phyloP scores from a whole-genome alignment of 2,888 invertebrate genomes.

The Amblyjoppa proteus region DNA sequence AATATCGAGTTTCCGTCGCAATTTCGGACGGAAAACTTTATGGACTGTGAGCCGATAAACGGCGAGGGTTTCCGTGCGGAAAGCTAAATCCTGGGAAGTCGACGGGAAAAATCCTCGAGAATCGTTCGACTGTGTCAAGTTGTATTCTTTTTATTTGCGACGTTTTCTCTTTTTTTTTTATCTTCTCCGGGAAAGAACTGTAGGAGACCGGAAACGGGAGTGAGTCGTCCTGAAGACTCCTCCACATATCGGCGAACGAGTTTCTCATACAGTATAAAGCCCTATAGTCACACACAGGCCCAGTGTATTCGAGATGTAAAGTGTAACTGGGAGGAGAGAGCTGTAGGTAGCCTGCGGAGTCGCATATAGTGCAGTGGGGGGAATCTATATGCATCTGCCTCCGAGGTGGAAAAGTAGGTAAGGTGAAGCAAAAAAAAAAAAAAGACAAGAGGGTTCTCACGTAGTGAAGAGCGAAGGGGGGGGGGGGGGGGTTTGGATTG shows the following conservation, averaged over 20 bases:
- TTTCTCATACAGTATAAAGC: slow-evolving; percentile 20
- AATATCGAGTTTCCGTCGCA: slow-evolving; percentile 44
- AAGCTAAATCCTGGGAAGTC: slow-evolving; percentile 51
- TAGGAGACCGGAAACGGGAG: not conserved
- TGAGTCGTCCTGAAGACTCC: slow-evolving; percentile 37
- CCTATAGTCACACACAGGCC: not conserved
- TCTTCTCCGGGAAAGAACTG: slow-evolving; percentile 7
- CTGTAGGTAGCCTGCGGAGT: not conserved
- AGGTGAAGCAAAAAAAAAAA: slow-evolving; percentile 7
- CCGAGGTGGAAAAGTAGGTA: slow-evolving; percentile 20
- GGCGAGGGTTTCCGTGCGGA: slow-evolving; percentile 47
- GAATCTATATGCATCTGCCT: slow-evolving; percentile 6
- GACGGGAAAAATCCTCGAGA: slow-evolving; percentile 47
- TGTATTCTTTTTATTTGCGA: slow-evolving; percentile 14
- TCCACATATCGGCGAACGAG: slow-evolving; percentile 30
- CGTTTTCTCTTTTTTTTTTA: slow-evolving; percentile 18
- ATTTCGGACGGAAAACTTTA: slow-evolving; percentile 60
- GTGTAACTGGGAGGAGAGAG: not conserved
- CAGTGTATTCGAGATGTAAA: not conserved
- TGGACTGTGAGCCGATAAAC: slow-evolving; percentile 66
- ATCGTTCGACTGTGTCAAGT: slow-evolving; percentile 35
- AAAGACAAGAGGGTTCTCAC: slow-evolving; percentile 21
- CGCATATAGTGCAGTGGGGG: not conserved
- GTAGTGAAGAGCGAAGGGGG: slow-evolving; percentile 18
- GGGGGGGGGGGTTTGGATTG: not conserved